A percentile compares a stretch with the other conserved stretches of the same genome.
These are phyloP conservation scores for Troglohyphantes excavatus DNA, from an alignment of 2,888 invertebrate genomes.

Conservation along the genomic window DNA sequence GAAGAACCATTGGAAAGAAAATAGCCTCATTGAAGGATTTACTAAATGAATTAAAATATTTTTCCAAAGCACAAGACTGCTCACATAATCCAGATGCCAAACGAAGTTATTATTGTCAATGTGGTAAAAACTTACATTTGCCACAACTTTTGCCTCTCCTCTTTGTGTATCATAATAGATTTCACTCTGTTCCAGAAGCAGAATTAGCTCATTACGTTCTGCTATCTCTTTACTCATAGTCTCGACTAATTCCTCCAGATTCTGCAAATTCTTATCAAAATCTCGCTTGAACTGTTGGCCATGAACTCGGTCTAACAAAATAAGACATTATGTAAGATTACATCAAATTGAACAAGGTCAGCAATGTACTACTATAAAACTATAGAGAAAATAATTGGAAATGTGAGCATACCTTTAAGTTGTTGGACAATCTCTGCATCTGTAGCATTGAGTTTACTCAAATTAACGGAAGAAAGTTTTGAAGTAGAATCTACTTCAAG, in stretches of 20 bases:
- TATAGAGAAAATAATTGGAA: not conserved
- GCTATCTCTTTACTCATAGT: constrained; percentile 92
- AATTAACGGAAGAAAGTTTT: constrained; percentile 87
- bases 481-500: constrained; percentile 89
- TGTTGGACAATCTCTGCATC: constrained; percentile 85
- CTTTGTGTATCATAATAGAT: constrained; percentile 94
- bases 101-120: too few relatives aligned
- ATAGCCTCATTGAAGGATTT: too few relatives aligned
- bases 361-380: too few relatives aligned
- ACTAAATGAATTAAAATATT: too few relatives aligned
- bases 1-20: too few relatives aligned
- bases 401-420: constrained; percentile 87
- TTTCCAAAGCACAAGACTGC: too few relatives aligned
- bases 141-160: constrained; percentile 97
- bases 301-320: constrained; percentile 88
- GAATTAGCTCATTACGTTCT: constrained; percentile 89
- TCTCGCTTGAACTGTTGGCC: constrained; percentile 94
- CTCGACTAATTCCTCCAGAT: constrained; percentile 90
- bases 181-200: constrained; percentile 90
- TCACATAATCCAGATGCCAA: too few relatives aligned
- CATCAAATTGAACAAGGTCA: not conserved
- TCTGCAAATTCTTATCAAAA: constrained; percentile 90
- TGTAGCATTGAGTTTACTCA: constrained; percentile 90
- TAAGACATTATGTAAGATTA: not conserved
- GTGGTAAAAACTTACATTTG: constrained; percentile 88